Percentiles rank a stretch among this genome's conserved stretches.
Conservation (phyloP, 30 jellyfish, hydroid and myxozoan species). For the Aurelia sp. region DNA sequence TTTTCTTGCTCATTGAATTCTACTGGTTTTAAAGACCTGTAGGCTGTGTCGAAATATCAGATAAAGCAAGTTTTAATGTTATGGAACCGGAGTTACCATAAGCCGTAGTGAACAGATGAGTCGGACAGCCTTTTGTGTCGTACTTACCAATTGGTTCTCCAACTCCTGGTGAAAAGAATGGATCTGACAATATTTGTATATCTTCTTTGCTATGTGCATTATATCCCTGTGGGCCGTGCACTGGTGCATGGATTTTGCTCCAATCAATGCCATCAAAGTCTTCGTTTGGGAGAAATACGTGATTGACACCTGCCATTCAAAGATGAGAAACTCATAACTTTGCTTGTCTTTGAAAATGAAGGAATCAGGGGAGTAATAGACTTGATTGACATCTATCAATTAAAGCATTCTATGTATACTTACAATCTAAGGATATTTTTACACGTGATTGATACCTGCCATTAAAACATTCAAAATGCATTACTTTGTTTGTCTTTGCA, state of each 20-base stretch:
- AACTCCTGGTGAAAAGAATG: slow-evolving; percentile 62
- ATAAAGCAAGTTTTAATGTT: no score
- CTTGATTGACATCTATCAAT: no score
- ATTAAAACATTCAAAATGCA: neutral
- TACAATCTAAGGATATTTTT: no score
- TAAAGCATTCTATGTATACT: no score
- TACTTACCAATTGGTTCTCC: slow-evolving; percentile 59
- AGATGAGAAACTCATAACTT: neutral
- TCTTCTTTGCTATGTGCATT: slow-evolving; percentile 60
- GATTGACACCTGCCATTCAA: slow-evolving; percentile 18
- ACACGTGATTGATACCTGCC: slow-evolving; percentile 24
- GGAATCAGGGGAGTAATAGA: no score
- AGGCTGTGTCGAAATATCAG: no score
- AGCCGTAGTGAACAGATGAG: no score
- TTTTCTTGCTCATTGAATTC: neutral
- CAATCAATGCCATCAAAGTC: slow-evolving; percentile 75
- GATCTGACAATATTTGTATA: slow-evolving; percentile 56
- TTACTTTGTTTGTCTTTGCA: no score
- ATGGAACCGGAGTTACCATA: no score
- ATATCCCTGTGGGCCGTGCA: slow-evolving; percentile 35
- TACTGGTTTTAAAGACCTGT: neutral
- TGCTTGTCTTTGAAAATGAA: no score
- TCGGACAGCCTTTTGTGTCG: no score
- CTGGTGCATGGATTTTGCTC: slow-evolving; percentile 57
- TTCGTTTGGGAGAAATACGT: slow-evolving; percentile 59